Evolutionary conservation across 2,888 invertebrate genomes (phyloP), one percentile per base, ranked within the genome.

Genomic region (Eupithecia abbreviata): DNA sequence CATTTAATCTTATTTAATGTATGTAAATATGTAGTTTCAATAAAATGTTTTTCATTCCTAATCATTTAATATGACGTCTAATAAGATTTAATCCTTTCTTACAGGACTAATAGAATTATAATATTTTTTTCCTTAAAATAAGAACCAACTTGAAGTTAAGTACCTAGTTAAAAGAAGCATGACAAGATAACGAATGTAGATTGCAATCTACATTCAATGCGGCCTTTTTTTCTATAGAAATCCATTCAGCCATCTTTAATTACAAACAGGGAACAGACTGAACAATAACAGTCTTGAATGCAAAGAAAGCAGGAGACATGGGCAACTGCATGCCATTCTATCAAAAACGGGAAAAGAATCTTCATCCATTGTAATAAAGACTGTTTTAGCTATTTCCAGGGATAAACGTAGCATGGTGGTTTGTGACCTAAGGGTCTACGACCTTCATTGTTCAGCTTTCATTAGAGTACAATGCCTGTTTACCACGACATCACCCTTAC

Each of bases 391-490:
- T 79, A 77, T 82, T 82, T 78, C 75, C 72, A 77, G 81, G 82
- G 77, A 81, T 66, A 67, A 75, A 84, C 83, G 86, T 83, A 84
- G 87, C 81, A 83, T 89, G 86, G 87, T 88, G 87, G 88, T 85
- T 86, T 88, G 88, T 91, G 91, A 92, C 92, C 93, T 88, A 85
- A 87, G 89, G 92, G 93, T 92, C 93, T 89, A 89, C 91, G 93
- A 93, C 93, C 93, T 88, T 90, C 89, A 93, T 93, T 93, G 93
- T 93, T 93, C 89, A 90, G 87, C 89, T 90, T 91, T 88, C 90
- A 91, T 91, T 90, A 89, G 82, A 90, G 90, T 88, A 91, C 92
- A 91, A 92, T 90, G 90, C 89, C 87, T 85, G 86, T 84, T 86
- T 83, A 79, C 80, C 79, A 82, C 82, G 82, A 82, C 83, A 85